These are phyloP conservation scores for Nebria salina DNA, from an alignment of 2,888 invertebrate genomes.

Conservation along the genomic window DNA sequence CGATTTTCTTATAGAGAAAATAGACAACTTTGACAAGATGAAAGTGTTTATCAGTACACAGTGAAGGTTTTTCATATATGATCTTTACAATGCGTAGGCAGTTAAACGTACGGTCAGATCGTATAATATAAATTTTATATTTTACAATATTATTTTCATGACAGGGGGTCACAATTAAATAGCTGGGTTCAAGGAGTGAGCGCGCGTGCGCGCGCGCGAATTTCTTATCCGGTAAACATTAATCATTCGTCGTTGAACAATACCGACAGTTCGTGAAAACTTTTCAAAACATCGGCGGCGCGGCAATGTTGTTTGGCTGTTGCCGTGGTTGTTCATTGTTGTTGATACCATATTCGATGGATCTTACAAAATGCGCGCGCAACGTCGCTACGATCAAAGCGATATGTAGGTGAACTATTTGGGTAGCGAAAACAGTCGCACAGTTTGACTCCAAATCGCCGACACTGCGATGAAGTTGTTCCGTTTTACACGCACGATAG, in stretches of 20 bases:
- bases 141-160: conserved; percentile 47
- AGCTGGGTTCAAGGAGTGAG: conserved; percentile 34
- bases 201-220: conserved; percentile 27
- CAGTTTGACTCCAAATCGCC: conserved; percentile 10
- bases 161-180: conserved; percentile 47
- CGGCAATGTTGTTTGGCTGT: neutral
- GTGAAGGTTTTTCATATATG: neutral
- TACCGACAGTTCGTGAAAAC: conserved; percentile 43
- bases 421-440: conserved; percentile 14
- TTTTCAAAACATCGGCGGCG: conserved; percentile 27
- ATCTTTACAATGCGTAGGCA: conserved; percentile 27
- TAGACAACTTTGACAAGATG: neutral
- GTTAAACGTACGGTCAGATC: conserved; percentile 26
- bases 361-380: neutral
- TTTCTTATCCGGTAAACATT: conserved; percentile 43
- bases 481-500: conserved; percentile 1
- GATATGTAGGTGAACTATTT: conserved; percentile 34
- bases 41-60: neutral
- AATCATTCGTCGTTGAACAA: conserved; percentile 40
- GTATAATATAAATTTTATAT: conserved; percentile 33
- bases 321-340: neutral
- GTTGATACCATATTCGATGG: neutral
- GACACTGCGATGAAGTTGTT: neutral
- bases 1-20: neutral
- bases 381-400: neutral